These are phyloP conservation scores for Cyprinus carpio DNA, from an alignment of 2,113 vertebrate genomes.

Conservation along the genomic window DNA sequence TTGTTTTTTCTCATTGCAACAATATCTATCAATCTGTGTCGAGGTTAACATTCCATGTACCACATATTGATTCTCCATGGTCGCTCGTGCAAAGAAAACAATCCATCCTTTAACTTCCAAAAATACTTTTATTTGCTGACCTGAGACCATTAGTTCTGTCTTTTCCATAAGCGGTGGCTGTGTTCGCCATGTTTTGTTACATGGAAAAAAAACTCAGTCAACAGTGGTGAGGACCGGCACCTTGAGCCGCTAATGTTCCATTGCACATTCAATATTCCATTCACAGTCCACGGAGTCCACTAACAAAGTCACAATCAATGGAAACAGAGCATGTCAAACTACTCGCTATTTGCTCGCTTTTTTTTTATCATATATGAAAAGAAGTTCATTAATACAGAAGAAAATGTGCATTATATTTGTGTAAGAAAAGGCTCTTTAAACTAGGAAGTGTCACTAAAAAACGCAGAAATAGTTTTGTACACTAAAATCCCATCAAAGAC, in stretches of 20 bases:
- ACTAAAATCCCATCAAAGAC: background rate
- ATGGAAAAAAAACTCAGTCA: slow-evolving; percentile 53
- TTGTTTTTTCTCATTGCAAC: background rate
- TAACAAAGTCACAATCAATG: slow-evolving; percentile 38
- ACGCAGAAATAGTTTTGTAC: background rate
- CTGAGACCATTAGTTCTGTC: background rate
- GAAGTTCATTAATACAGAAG: slow-evolving; percentile 6
- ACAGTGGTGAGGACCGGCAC: slow-evolving; percentile 32
- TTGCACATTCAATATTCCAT: slow-evolving; percentile 50
- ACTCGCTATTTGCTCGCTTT: background rate
- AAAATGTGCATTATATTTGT: background rate
- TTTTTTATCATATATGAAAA: slow-evolving; percentile 14
- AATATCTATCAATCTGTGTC: background rate
- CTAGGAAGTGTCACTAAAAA: slow-evolving; percentile 33
- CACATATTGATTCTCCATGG: too few species aligned
- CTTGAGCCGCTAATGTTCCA: slow-evolving; percentile 51
- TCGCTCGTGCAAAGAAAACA: background rate
- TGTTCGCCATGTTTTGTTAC: slow-evolving; percentile 38
- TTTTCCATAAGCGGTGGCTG: slow-evolving; percentile 14
- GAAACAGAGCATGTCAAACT: slow-evolving; percentile 25
- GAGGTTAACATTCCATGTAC: background rate
- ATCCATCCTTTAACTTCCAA: background rate
- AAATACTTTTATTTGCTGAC: slow-evolving; percentile 35
- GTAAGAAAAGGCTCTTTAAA: background rate
- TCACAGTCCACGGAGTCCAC: slow-evolving; percentile 28